phyloP scores from a whole-genome alignment of 2,797 vertebrate genomes.

The Lophius americanus region DNA sequence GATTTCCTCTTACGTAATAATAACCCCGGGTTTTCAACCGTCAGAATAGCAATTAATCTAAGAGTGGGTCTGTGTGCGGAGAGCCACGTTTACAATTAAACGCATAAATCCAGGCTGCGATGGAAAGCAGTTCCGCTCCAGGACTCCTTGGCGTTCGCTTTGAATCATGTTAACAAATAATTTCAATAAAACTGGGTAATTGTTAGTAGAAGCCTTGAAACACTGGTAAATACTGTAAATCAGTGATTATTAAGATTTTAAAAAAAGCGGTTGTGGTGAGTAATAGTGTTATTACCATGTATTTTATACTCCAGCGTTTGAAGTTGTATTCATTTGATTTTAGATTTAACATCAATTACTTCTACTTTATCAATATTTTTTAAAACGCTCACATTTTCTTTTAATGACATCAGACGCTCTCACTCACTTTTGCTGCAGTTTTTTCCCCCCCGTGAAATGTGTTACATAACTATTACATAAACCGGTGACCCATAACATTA shows the following conservation, averaged over 20 bases:
- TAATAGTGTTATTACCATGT: background rate
- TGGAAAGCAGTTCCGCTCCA: conserved; percentile 18
- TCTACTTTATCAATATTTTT: background rate
- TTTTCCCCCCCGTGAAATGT: no score
- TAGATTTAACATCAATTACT: no score
- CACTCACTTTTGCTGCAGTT: no score
- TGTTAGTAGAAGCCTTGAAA: background rate
- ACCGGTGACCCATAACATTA: no score
- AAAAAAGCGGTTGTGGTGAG: background rate
- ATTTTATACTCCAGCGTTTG: background rate
- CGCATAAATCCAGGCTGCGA: conserved; percentile 24
- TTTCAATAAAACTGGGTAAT: background rate
- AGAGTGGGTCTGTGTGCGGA: conserved; percentile 22
- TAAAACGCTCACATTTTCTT: no score
- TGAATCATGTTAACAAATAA: background rate
- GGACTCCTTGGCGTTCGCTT: conserved; percentile 1
- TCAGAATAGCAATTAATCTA: conserved; percentile 50
- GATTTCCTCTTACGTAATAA: conserved; percentile 63
- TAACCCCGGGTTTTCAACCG: conserved; percentile 44
- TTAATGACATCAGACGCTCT: no score
- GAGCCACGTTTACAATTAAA: conserved; percentile 41
- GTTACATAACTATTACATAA: no score
- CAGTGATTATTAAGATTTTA: background rate
- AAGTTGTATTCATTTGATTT: background rate
- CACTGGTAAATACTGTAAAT: background rate